These are phyloP conservation scores for Plemyria rubiginata DNA, from an alignment of 2,888 invertebrate genomes.

Conservation along the genomic window DNA sequence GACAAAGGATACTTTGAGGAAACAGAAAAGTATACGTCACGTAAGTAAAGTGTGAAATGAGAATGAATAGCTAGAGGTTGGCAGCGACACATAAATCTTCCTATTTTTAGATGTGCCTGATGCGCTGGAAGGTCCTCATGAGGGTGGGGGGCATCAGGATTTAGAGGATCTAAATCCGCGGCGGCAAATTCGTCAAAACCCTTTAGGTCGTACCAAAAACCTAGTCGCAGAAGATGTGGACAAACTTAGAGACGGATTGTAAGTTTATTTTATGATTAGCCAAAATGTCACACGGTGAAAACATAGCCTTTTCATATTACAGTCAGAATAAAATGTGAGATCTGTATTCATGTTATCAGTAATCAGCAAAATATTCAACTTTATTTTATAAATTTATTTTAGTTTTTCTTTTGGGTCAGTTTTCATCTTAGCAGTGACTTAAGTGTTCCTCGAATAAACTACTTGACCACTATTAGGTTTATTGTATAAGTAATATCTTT, in stretches of 20 bases:
- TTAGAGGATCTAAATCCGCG: slow-evolving; percentile 47
- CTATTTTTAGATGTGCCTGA: slow-evolving; percentile 29
- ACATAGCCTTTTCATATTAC: too few species aligned
- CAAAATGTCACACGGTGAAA: not conserved
- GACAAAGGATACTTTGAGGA: slow-evolving; percentile 59
- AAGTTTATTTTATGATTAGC: slow-evolving; percentile 30
- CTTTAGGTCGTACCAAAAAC: slow-evolving; percentile 68
- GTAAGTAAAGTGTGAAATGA: slow-evolving; percentile 46
- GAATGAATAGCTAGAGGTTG: not conserved
- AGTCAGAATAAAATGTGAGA: too few species aligned
- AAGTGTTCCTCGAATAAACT: too few species aligned
- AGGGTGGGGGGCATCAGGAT: slow-evolving; percentile 43
- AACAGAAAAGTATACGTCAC: slow-evolving; percentile 31
- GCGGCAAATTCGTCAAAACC: slow-evolving; percentile 72
- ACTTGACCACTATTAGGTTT: too few species aligned
- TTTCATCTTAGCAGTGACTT: too few species aligned
- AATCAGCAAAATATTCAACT: too few species aligned
- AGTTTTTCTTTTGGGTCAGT: too few species aligned
- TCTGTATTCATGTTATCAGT: too few species aligned
- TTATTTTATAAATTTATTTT: too few species aligned
- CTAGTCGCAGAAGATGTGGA: slow-evolving; percentile 65
- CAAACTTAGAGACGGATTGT: slow-evolving; percentile 62
- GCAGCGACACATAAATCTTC: not conserved
- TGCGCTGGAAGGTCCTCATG: slow-evolving; percentile 41
- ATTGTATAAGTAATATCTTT: too few species aligned